Evolutionary conservation across 1,140 invertebrate species (phyloP).

Genomic region (Zaprionus ghesquierei): DNA sequence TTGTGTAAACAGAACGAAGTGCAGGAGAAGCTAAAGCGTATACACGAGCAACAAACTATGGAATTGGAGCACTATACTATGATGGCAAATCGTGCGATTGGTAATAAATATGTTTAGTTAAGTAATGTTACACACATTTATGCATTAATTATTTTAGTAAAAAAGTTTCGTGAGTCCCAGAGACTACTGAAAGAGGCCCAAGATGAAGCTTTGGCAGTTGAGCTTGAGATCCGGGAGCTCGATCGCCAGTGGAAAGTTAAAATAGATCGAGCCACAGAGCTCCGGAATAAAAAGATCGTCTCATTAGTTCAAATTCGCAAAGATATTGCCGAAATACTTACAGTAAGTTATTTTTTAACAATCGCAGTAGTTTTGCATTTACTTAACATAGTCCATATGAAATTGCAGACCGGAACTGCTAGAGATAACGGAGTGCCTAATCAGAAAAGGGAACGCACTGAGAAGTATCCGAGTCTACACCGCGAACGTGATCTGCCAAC

Average conservation of each 20-base stretch:
- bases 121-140: neutral
- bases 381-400: neutral
- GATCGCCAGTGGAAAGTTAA: constrained; percentile 8
- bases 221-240: neutral
- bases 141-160: neutral
- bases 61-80: neutral
- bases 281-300: constrained; percentile 21
- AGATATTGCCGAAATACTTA: neutral
- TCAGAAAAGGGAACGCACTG: neutral
- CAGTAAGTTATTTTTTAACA: neutral
- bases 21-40: neutral
- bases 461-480: neutral
- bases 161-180: constrained; percentile 17
- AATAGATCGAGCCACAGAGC: neutral
- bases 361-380: neutral
- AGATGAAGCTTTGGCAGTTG: neutral
- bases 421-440: neutral
- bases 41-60: neutral
- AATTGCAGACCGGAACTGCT: neutral
- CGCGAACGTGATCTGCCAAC: neutral
- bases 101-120: neutral
- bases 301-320: constrained; percentile 8
- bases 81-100: constrained; percentile 17
- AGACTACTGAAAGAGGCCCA: neutral
- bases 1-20: constrained; percentile 16